Conservation (phyloP, 1,140 invertebrate species). For the Drosophila santomea region DNA sequence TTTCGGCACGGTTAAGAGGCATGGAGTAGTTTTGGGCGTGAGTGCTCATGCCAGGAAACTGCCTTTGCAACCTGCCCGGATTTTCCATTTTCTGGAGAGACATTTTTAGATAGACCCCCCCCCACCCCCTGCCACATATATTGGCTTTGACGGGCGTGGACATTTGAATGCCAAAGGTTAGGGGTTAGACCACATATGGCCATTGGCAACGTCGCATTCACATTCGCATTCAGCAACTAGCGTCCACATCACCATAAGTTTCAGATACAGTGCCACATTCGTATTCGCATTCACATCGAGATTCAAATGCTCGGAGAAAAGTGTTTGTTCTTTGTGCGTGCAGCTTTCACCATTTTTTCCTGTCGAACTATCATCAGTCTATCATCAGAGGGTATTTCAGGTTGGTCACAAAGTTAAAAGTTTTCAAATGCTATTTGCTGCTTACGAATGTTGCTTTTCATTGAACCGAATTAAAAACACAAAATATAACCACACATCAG, state of each 20-base stretch:
- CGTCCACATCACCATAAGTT: conserved; percentile 19
- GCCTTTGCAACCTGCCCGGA: neutral
- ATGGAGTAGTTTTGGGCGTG: no score
- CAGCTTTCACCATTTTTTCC: conserved; percentile 22
- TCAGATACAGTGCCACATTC: neutral
- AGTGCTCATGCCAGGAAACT: neutral
- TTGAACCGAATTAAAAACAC: no score
- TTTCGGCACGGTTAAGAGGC: no score
- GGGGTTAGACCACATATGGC: conserved; percentile 26
- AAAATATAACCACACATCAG: no score
- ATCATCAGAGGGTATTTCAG: neutral
- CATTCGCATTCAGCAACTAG: neutral
- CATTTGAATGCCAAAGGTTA: conserved; percentile 24
- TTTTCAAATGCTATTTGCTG: neutral
- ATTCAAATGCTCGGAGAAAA: conserved; percentile 5
- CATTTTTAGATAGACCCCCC: conserved; percentile 15
- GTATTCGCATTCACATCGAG: neutral
- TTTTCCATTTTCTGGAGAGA: conserved; percentile 12
- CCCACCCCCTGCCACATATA: neutral
- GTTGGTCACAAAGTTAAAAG: neutral
- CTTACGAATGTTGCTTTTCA: no score
- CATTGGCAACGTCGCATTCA: conserved; percentile 7
- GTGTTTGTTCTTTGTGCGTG: conserved; percentile 9
- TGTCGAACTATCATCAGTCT: conserved; percentile 1
- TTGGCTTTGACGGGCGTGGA: conserved; percentile 2